Percentiles rank a stretch among this genome's conserved stretches.
Conservation (phyloP, 1,140 invertebrate species). For the Lepidotrigona ventralis region DNA sequence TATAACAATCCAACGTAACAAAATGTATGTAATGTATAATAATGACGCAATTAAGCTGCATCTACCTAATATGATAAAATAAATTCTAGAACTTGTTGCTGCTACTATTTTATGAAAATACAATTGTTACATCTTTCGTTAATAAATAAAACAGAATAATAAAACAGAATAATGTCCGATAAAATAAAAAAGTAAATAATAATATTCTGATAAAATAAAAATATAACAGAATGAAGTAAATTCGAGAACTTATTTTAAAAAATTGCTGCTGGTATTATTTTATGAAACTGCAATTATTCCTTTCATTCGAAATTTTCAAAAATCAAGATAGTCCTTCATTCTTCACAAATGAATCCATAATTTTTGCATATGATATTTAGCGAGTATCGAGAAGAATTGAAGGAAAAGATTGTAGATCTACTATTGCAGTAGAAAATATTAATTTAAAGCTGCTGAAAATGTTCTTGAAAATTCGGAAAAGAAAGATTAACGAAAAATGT, state of each 20-base stretch:
- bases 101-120: not conserved
- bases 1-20: not conserved
- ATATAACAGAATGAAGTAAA: no score
- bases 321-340: not conserved
- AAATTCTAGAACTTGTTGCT: not conserved
- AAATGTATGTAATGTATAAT: no score
- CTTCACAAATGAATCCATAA: not conserved
- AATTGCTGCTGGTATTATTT: not conserved
- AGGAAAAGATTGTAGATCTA: not conserved
- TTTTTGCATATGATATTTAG: not conserved
- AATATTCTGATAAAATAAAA: no score
- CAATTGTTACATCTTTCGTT: not conserved
- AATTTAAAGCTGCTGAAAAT: not conserved
- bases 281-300: not conserved
- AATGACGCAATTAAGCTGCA: not conserved
- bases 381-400: not conserved
- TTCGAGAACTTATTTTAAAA: not conserved
- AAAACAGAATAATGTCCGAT: no score
- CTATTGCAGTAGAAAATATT: not conserved
- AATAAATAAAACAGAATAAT: no score
- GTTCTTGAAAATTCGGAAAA: not conserved
- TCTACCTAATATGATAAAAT: not conserved
- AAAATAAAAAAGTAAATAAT: no score
- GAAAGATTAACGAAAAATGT: rapidly evolving
- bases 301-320: not conserved